Evolutionary conservation across 2,888 invertebrate species (phyloP), one percentile per base, ranked within the genome.

Genomic region (Nipponacmea schrenckii): DNA sequence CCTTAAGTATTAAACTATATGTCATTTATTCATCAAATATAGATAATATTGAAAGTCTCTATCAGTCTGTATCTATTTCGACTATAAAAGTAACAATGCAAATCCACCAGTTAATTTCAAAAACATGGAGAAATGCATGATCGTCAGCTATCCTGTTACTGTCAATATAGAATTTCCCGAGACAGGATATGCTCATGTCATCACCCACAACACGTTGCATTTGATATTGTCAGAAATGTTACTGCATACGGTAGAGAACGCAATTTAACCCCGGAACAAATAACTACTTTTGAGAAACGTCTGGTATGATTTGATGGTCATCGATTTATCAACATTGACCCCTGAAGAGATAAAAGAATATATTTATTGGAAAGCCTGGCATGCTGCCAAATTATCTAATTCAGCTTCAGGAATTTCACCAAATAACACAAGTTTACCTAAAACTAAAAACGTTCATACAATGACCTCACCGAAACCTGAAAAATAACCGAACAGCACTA

Each of bases 1-100:
- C 66, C 50, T 64, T 73, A 76, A 62, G 76, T 77, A 26, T 86
- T 81, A 84, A 82, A 85, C 69, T 87, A 70, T 76, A 80, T 81
- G 62, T 84, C 8, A 86, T 84, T 72, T 81, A 80, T 56, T 79
- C 82, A 45, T 75, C 82, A 64, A 83, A 81, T 82, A 83, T 83
- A 20, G 75, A 74, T 77, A 44, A 83, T 82, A 68, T 72, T 83
- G 77, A 80, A 82, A 71, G 79, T 77, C 67, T 56, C 20, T 7
- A 20, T 3, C 20, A 56, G 56, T 56, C 56, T 56, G 81, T 81
- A 68, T 67, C 62, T 27, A 27, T 77, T 10, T 62, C 74, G 14
- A 64, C 66, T n/a, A 39, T 24, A 17, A 66, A 66, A 17, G 66
- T 20, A 26, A 66, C 66, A 39, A 66, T 66, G 17, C 26, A 39